Evolutionary conservation across 2,888 invertebrate genomes (phyloP).

Genomic region (Mythimna vitellina): DNA sequence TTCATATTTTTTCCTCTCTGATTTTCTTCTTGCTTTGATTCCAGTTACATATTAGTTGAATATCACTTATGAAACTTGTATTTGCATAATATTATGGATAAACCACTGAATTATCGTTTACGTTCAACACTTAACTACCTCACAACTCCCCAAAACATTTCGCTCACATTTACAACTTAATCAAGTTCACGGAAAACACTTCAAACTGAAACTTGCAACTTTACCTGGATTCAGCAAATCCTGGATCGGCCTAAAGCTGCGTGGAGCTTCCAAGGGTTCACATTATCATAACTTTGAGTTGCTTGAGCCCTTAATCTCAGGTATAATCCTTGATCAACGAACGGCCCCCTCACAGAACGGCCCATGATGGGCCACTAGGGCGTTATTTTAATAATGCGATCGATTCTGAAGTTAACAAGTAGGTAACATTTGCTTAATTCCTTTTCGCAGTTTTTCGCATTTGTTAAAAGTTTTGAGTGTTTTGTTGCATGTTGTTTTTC

Average conservation of each 20-base stretch:
- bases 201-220: constrained; percentile 56
- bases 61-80: neutral
- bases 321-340: constrained; percentile 78
- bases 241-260: constrained; percentile 67
- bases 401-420: constrained; percentile 52
- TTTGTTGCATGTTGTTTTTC: constrained; percentile 27
- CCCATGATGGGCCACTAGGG: constrained; percentile 35
- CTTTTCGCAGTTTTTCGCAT: constrained; percentile 24
- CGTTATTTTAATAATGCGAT: constrained; percentile 62
- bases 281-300: constrained; percentile 88
- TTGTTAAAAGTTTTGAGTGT: constrained; percentile 28
- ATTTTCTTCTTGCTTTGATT: too few species aligned
- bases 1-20: too few species aligned
- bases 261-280: constrained; percentile 72
- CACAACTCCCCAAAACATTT: constrained; percentile 12
- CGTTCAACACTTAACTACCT: neutral
- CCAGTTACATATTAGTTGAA: neutral
- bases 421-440: constrained; percentile 30
- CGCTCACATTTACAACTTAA: constrained; percentile 52
- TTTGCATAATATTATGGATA: neutral
- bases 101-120: neutral
- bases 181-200: constrained; percentile 55
- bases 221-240: constrained; percentile 70
- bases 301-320: constrained; percentile 76
- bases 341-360: constrained; percentile 44